These are phyloP conservation scores for Nephotettix cincticeps DNA, from an alignment of 1,140 invertebrate species.

Conservation along the genomic window DNA sequence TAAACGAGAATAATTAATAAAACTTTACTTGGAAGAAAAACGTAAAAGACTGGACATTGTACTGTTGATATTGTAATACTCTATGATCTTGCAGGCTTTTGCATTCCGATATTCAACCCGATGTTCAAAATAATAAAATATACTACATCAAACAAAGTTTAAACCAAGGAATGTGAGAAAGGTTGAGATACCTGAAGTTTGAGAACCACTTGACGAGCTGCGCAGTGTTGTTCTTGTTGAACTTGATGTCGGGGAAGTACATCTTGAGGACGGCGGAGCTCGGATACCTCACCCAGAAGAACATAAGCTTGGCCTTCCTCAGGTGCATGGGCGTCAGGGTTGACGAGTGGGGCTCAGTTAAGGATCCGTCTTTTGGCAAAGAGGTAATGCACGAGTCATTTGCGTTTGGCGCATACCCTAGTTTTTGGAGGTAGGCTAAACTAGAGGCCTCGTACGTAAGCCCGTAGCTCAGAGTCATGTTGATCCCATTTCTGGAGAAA, in stretches of 20 bases:
- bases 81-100: too few relatives aligned
- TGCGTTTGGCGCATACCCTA: slow-evolving; percentile 4
- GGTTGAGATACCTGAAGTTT: slow-evolving; percentile 99
- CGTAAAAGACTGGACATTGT: too few relatives aligned
- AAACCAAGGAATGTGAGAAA: too few relatives aligned
- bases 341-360: slow-evolving; percentile 68
- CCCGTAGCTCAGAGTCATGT: background rate
- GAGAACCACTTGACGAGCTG: slow-evolving; percentile 99
- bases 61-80: too few relatives aligned
- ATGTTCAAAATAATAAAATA: too few relatives aligned
- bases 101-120: too few relatives aligned
- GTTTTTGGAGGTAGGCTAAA: slow-evolving; percentile 9
- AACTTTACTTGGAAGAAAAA: too few relatives aligned
- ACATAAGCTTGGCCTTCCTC: slow-evolving; percentile 99
- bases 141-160: too few relatives aligned
- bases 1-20: too few relatives aligned
- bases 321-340: slow-evolving; percentile 99
- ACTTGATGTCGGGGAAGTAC: slow-evolving; percentile 99
- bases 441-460: slow-evolving; percentile 15
- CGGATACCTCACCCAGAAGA: slow-evolving; percentile 99
- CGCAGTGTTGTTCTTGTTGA: slow-evolving; percentile 99
- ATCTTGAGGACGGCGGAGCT: slow-evolving; percentile 98
- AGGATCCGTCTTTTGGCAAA: slow-evolving; percentile 34
- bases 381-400: background rate
- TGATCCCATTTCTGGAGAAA: background rate